Evolutionary conservation across 2,797 vertebrate genomes (phyloP), one percentile per base, ranked within the genome.

Genomic region (Pangasius larnaudii): DNA sequence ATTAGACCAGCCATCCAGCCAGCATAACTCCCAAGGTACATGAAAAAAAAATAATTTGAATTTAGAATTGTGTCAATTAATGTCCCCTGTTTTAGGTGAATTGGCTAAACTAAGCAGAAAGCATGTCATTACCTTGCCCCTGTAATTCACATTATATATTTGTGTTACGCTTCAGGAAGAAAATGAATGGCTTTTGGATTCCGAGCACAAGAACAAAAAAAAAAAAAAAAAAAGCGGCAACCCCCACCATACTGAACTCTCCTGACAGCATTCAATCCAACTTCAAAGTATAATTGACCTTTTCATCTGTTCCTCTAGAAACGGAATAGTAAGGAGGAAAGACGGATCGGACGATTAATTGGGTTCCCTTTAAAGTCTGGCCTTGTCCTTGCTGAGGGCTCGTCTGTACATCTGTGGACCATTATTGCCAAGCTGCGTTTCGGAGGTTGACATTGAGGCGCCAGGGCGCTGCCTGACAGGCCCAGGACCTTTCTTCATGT

Each of bases 251-350:
- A 49, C 82, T 81, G 89, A 90, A 91, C 88, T 92, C 92, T 91
- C 91, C 91, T 89, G 87, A 89, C 92, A 91, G 91, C 91, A 90
- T 94, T 95, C 94, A 93, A 94, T 94, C 93, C 91, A 89, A 94
- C 94, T 94, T 95, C 94, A 95, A 95, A 94, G 93, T 93, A 91
- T 94, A 94, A 94, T 94, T 95, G 94, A 90, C 89, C 94, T 94
- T 95, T 94, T 95, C 94, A 94, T 94, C 93, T 91, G 85, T 92
- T 92, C 93, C 94, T 93, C 93, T 93, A 94, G 93, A 94, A 93
- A 91, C 59, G 86, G 93, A 92, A 93, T 92, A 89, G 91, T 94
- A 94, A 95, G 92, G 88, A 93, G 91, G 91, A 88, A 91, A 93
- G 93, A 94, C 93, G 93, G 92, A 93, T 92, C 92, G 91, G 92